A percentile compares a stretch with the other conserved stretches of the same genome.
phyloP scores from a whole-genome alignment of 2,797 vertebrate genomes.

The Crenichthys baileyi region DNA sequence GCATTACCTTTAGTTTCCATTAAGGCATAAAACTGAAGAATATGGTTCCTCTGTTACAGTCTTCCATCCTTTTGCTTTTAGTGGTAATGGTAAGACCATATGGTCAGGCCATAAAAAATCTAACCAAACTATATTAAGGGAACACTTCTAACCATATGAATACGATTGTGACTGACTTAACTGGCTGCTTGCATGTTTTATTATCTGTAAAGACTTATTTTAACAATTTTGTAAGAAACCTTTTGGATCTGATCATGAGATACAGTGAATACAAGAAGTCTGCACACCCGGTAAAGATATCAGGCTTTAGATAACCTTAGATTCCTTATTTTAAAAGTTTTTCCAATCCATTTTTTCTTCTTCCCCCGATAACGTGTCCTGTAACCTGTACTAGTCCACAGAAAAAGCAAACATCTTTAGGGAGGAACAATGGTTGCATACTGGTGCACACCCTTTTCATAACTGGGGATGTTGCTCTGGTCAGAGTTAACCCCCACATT shows the following conservation, averaged over 20 bases:
- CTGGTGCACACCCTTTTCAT: neutral
- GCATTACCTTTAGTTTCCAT: slow-evolving; percentile 2
- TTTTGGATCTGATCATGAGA: neutral
- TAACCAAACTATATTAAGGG: neutral
- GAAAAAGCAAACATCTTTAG: too few relatives aligned
- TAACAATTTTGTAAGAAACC: neutral
- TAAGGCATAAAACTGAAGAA: neutral
- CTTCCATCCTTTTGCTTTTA: neutral
- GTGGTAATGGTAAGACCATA: neutral
- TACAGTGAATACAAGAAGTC: neutral
- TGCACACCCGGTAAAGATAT: neutral
- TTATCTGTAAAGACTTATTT: neutral
- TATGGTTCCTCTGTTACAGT: neutral
- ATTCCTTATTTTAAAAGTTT: neutral
- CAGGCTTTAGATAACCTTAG: neutral
- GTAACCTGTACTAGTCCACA: neutral
- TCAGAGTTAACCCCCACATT: neutral
- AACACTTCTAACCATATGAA: neutral
- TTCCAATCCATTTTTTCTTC: neutral
- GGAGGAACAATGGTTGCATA: neutral
- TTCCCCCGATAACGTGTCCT: neutral
- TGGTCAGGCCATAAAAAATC: neutral
- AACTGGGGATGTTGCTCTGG: neutral
- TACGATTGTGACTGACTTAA: neutral
- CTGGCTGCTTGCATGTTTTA: neutral